Base-by-base conservation (phyloP, 2,113 vertebrate genomes). In the Elgaria multicarinata region DNA sequence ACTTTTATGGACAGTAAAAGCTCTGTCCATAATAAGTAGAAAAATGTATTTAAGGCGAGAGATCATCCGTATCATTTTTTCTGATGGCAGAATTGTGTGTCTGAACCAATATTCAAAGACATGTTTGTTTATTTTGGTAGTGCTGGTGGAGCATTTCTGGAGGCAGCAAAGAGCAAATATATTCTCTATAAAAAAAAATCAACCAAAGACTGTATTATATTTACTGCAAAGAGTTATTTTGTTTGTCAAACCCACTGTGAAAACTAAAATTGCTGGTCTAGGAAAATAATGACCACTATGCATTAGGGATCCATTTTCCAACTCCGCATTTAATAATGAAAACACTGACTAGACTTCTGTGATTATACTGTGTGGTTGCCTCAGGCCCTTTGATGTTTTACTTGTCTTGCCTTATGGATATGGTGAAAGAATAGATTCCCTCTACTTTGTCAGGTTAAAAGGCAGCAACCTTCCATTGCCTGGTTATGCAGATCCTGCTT, bases 251-350 rank as follows among this genome's bases (percentile, higher is more conserved):
- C 31, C 39, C 55, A 69, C 8, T 39, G n/a, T 80, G 53, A 14
- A 86, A 87, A 67, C 6, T 28, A 50, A 87, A 76, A 58, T 46
- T 31, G 36, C 14, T 64, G 39, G n/a, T 53, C 31, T 14, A 13
- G 62, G 64, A 69, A 28, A 36, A 79, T 36, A 78, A 78, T 39
- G 31, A 31, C 33, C 28, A 7, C 6, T 53, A 24, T 85, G 46
- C 69, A 39, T 85, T 85, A 85, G 83, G 46, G 69, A 31, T 50
- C 44, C 24, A 36, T 26, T 79, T 87, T 67, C 62, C 86, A 67
- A 36, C 33, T 50, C 62, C 64, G 39, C 13, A 66, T 69, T 87
- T 79, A 33, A 64, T 87, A 53, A 79, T 39, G 24, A 79, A 36
- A 7, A 50, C n/a, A 53, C 42, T 79, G 64, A 16, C 13, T 69